Evolutionary conservation across 2,797 vertebrate genomes (phyloP).

Genomic region (Danio jaintianensis): DNA sequence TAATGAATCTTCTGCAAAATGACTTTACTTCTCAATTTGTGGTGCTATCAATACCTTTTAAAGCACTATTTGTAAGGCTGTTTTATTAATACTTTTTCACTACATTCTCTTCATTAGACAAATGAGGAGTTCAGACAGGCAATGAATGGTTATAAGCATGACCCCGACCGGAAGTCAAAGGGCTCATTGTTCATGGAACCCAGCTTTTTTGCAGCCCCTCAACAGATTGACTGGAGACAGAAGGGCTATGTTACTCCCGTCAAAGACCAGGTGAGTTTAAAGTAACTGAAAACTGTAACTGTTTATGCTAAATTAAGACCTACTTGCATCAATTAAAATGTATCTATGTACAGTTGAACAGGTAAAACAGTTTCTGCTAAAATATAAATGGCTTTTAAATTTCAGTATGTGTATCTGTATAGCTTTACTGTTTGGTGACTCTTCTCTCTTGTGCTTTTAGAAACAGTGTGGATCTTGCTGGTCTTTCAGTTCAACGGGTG

Average conservation of each 20-base stretch:
- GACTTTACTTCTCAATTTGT: background rate
- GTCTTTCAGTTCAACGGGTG: constrained; percentile 83
- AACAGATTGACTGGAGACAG: constrained; percentile 82
- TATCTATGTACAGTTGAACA: too few relatives aligned
- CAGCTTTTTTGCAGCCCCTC: constrained; percentile 71
- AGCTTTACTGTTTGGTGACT: too few relatives aligned
- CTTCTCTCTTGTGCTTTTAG: constrained; percentile 60
- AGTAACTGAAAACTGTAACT: too few relatives aligned
- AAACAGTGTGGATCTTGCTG: constrained; percentile 87
- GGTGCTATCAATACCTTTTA: background rate
- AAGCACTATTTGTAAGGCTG: too few relatives aligned
- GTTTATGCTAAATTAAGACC: too few relatives aligned
- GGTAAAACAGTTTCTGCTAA: too few relatives aligned
- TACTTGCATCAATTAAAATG: too few relatives aligned
- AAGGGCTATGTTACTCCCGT: constrained; percentile 85
- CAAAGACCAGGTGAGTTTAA: constrained; percentile 82
- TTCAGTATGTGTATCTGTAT: too few relatives aligned
- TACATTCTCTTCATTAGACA: constrained; percentile 67
- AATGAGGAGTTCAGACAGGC: constrained; percentile 82
- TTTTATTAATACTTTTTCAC: too few relatives aligned
- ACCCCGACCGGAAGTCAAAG: constrained; percentile 63
- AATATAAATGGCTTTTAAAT: too few relatives aligned
- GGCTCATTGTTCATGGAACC: constrained; percentile 79
- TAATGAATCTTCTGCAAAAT: background rate
- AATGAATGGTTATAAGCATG: constrained; percentile 80